phyloP scores from a whole-genome alignment of 2,113 vertebrate species.

The Hoplias malabaricus region DNA sequence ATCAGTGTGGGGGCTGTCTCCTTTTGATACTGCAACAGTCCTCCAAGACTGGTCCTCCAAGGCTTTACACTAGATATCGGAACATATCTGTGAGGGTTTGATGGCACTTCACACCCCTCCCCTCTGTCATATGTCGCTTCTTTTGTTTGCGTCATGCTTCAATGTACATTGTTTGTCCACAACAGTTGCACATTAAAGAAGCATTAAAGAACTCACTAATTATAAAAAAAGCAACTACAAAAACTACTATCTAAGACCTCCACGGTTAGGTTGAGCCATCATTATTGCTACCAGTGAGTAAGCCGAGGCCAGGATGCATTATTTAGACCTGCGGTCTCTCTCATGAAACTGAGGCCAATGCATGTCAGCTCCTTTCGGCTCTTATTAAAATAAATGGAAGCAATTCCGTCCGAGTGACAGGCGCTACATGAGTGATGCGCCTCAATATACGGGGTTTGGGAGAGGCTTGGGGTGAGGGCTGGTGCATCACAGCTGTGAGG shows the following conservation, averaged over 20 bases:
- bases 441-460: not conserved
- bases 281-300: not conserved
- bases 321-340: not conserved
- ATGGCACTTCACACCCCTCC: no score
- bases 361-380: not conserved
- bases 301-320: not conserved
- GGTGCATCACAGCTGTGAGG: not conserved
- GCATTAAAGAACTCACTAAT: no score
- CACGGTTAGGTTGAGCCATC: not conserved
- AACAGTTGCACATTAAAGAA: no score
- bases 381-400: conserved; percentile 15
- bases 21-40: no score
- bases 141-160: no score
- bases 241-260: not conserved
- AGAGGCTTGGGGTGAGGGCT: not conserved
- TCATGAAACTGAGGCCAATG: not conserved
- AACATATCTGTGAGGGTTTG: no score
- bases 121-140: no score
- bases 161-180: no score
- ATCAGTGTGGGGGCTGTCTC: no score
- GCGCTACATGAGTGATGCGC: conserved; percentile 14
- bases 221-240: no score
- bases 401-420: not conserved
- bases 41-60: no score
- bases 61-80: no score